phyloP scores from a whole-genome alignment of 2,797 vertebrate species.

The Threskiornis aethiopicus region DNA sequence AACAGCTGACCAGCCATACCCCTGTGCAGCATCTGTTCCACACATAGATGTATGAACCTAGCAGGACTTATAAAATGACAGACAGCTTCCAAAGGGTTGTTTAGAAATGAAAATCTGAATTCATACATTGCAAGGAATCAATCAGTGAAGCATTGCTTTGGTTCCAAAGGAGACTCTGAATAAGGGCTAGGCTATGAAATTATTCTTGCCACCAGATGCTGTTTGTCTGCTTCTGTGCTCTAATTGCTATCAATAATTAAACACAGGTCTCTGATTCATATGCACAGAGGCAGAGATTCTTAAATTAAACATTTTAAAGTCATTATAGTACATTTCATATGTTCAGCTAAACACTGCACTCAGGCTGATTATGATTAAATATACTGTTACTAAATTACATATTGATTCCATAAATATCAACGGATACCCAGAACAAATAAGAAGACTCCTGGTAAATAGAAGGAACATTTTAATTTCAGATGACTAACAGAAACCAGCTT shows the following conservation, averaged over 20 bases:
- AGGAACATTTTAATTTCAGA: slow-evolving; percentile 61
- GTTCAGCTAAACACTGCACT: slow-evolving; percentile 67
- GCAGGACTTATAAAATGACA: neutral
- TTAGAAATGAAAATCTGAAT: neutral
- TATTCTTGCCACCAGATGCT: slow-evolving; percentile 76
- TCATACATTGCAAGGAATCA: neutral
- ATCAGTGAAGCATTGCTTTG: slow-evolving; percentile 29
- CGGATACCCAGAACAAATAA: slow-evolving; percentile 51
- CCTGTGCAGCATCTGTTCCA: neutral
- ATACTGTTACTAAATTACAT: slow-evolving; percentile 69
- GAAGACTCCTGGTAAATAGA: slow-evolving; percentile 55
- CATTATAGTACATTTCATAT: slow-evolving; percentile 73
- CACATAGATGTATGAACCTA: neutral
- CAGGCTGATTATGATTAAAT: slow-evolving; percentile 75
- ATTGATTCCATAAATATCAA: slow-evolving; percentile 77
- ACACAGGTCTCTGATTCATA: slow-evolving; percentile 78
- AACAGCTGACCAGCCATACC: neutral
- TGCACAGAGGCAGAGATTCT: slow-evolving; percentile 70
- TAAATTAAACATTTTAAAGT: slow-evolving; percentile 81
- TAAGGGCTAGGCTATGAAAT: neutral
- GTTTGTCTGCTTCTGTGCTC: slow-evolving; percentile 76
- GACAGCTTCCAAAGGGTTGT: neutral
- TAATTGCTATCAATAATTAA: slow-evolving; percentile 82
- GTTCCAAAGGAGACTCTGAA: slow-evolving; percentile 3
- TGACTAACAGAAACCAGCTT: neutral